These are phyloP conservation scores for Stichopus horrens DNA, from an alignment of 53 echinoderm and acorn worm species.

Conservation along the genomic window DNA sequence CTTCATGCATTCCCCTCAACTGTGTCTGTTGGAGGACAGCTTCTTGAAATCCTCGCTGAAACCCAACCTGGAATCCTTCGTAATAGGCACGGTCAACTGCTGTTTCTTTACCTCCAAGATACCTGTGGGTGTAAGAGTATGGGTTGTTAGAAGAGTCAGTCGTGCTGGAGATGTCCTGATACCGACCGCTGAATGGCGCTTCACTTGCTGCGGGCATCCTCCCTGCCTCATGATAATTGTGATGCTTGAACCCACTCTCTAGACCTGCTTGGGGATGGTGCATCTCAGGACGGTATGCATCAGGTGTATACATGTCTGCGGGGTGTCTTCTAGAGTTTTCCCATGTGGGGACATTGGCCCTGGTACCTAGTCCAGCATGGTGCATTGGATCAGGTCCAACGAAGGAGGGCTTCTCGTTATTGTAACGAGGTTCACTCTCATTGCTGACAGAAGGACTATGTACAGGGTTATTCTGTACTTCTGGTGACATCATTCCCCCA, in stretches of 20 bases:
- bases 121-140: slow-evolving; percentile 2
- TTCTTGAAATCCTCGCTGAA: slow-evolving; percentile 11
- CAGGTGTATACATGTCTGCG: neutral
- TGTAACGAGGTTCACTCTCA: neutral
- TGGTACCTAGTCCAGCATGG: neutral
- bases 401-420: neutral
- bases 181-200: neutral
- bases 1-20: neutral
- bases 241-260: neutral
- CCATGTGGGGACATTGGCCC: neutral
- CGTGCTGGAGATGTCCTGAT: slow-evolving; percentile 16
- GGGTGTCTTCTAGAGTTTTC: neutral
- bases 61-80: slow-evolving; percentile 13
- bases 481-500: neutral
- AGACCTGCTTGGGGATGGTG: neutral
- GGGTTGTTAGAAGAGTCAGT: neutral
- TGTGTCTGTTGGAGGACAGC: neutral
- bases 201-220: neutral
- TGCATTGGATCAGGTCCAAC: neutral
- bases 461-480: neutral
- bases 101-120: slow-evolving; percentile 8
- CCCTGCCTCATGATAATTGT: neutral
- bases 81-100: neutral
- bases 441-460: neutral
- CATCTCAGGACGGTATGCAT: too few relatives aligned